Evolutionary conservation across 2,888 invertebrate species (phyloP).

Genomic region (Hypolimnas misippus): DNA sequence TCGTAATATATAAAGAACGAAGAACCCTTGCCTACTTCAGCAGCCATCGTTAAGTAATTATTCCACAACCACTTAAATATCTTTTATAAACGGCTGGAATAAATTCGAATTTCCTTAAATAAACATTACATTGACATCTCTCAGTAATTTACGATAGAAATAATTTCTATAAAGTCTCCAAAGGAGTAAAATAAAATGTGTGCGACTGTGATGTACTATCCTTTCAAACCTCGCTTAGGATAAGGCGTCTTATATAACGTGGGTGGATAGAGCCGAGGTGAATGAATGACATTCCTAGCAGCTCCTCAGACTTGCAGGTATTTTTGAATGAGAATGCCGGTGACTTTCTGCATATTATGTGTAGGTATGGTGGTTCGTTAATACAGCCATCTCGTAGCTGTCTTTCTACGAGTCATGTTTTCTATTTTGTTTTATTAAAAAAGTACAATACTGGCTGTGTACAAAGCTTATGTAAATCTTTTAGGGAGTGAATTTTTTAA

Average conservation of each 20-base stretch:
- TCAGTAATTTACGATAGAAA: slow-evolving; percentile 14
- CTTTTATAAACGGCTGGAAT: background rate
- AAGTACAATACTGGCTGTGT: background rate
- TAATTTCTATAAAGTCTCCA: slow-evolving; percentile 21
- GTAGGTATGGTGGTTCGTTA: slow-evolving; percentile 30
- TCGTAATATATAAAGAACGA: too few species aligned
- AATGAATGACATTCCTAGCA: slow-evolving; percentile 46
- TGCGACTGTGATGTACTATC: slow-evolving; percentile 27
- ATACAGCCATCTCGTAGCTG: slow-evolving; percentile 29
- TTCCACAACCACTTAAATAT: background rate
- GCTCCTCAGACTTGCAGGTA: slow-evolving; percentile 45
- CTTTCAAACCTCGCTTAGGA: slow-evolving; percentile 32
- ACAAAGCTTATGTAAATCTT: too few species aligned
- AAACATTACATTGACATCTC: background rate
- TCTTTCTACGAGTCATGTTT: slow-evolving; percentile 21
- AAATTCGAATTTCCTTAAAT: background rate
- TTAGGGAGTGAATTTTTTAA: too few species aligned
- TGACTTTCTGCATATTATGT: slow-evolving; percentile 40
- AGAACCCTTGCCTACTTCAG: too few species aligned
- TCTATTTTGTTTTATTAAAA: background rate
- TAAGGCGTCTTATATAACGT: slow-evolving; percentile 37
- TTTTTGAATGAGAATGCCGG: slow-evolving; percentile 45
- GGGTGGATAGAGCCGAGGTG: slow-evolving; percentile 45
- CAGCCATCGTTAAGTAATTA: background rate
- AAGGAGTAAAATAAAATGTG: slow-evolving; percentile 26